Base-by-base conservation (phyloP, 1,140 invertebrate genomes). In the Centruroides sculpturatus region DNA sequence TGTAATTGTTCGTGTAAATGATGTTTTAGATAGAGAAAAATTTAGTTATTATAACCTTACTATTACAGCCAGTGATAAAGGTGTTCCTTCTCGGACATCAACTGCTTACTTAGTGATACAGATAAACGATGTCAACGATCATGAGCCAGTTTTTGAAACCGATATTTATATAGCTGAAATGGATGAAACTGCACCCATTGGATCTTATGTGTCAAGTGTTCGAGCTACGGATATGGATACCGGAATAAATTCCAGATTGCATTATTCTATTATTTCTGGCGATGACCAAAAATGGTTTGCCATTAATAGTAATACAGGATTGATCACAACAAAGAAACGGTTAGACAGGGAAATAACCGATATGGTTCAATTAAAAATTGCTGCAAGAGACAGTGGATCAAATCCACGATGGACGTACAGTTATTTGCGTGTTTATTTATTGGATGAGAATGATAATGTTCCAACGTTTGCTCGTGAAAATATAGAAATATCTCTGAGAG, bases 101-200 rank as follows among this genome's bases (percentile, higher is more conserved):
- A 86, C 84, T 0, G 83, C 87, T 9, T 86, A 91, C 73, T 78
- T 95, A 59, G 85, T 89, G 23, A 90, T 96, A 72, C 81, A 88
- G 68, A 87, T 98, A 0, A 93, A 93, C 72, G 93, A 97, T 72
- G 85, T 90, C 1, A 95, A 96, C 75, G 92, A 97, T 72, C 89
- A 92, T 73, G 87, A 91, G 69, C 90, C 91, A 1, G 88, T 91
- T 3, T 96, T 96, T 70, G 88, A 92, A 72, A 90, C 92, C 73
- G 89, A 84, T 59, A 87, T 92, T 72, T 94, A 93, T 75, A 85
- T 87, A 0, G 82, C 88, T 0, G 82, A 90, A 3, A 74, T 96
- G 8, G 89, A 86, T 67, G 92, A 96, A 74, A 75, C 88, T 88
- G 83, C 87, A 5, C 88, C 89, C 1, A 76, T 86, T 23, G 91